Conservation (phyloP, 2,888 invertebrate species). For the Apamea sordens region DNA sequence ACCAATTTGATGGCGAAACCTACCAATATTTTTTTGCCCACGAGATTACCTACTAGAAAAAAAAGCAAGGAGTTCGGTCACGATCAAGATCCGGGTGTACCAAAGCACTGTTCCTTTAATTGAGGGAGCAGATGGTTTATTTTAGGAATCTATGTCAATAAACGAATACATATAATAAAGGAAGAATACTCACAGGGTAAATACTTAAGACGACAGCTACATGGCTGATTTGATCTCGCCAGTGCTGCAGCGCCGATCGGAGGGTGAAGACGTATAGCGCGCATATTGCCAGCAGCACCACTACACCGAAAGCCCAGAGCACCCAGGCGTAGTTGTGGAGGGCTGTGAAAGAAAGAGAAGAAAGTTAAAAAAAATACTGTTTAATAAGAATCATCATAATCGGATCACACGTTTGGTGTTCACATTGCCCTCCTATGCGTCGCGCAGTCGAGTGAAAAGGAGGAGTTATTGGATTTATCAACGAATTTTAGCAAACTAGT, state of each 20-base stretch:
- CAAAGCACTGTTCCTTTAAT: not conserved
- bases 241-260: constrained; percentile 88
- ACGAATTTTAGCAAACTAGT: not conserved
- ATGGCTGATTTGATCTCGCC: constrained; percentile 87
- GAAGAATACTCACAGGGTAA: constrained; percentile 90
- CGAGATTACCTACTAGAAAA: not conserved
- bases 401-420: not conserved
- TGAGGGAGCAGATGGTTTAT: not conserved
- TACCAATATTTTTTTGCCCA: constrained; percentile 27
- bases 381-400: not conserved
- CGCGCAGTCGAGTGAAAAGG: not conserved
- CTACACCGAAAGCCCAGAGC: constrained; percentile 88
- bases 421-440: not conserved
- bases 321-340: constrained; percentile 90
- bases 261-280: constrained; percentile 89
- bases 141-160: not conserved
- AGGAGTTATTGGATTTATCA: not conserved
- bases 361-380: not conserved
- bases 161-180: not conserved
- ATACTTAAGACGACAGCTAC: constrained; percentile 91
- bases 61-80: not conserved
- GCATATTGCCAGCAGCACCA: constrained; percentile 87
- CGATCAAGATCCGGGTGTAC: not conserved
- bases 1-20: constrained; percentile 21
- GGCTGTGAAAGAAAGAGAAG: constrained; percentile 80